These are phyloP conservation scores for Tigriopus californicus DNA, from an alignment of 2,888 invertebrate species.

Conservation along the genomic window DNA sequence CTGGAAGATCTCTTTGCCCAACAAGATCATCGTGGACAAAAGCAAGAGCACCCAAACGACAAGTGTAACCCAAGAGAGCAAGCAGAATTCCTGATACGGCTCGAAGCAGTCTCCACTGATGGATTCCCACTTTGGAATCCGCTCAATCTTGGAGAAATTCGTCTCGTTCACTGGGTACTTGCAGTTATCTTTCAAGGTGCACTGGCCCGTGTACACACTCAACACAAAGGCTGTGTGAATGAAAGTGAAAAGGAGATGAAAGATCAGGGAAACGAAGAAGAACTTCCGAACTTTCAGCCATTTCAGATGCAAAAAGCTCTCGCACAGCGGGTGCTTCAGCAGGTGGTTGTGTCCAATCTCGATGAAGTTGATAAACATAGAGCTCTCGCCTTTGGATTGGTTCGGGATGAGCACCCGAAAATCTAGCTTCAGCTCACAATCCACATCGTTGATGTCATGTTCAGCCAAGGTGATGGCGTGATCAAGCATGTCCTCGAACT, in stretches of 20 bases:
- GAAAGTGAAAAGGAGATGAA: constrained; percentile 32
- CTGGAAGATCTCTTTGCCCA: constrained; percentile 45
- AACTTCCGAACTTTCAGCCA: constrained; percentile 64
- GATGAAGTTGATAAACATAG: constrained; percentile 47
- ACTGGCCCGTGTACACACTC: constrained; percentile 5
- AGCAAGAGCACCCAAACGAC: constrained; percentile 13
- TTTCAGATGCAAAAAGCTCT: constrained; percentile 62
- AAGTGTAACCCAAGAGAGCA: not conserved
- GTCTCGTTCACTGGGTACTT: not conserved
- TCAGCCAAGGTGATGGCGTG: constrained; percentile 58
- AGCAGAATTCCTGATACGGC: constrained; percentile 2
- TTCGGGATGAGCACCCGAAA: constrained; percentile 49
- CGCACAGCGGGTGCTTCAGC: constrained; percentile 61
- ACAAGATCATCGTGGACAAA: constrained; percentile 20
- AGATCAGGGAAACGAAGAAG: constrained; percentile 54
- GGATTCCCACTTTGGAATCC: constrained; percentile 7
- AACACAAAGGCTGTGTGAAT: constrained; percentile 18
- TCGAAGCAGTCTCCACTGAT: constrained; percentile 2
- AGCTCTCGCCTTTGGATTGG: constrained; percentile 47
- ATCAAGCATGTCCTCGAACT: constrained; percentile 51
- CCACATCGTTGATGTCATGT: constrained; percentile 65
- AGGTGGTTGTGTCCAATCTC: constrained; percentile 61
- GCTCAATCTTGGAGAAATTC: not conserved
- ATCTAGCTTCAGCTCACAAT: constrained; percentile 56
- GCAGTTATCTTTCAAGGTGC: constrained; percentile 2